Evolutionary conservation across 2,113 vertebrate genomes (phyloP).

Genomic region (Megaceryle torquata): DNA sequence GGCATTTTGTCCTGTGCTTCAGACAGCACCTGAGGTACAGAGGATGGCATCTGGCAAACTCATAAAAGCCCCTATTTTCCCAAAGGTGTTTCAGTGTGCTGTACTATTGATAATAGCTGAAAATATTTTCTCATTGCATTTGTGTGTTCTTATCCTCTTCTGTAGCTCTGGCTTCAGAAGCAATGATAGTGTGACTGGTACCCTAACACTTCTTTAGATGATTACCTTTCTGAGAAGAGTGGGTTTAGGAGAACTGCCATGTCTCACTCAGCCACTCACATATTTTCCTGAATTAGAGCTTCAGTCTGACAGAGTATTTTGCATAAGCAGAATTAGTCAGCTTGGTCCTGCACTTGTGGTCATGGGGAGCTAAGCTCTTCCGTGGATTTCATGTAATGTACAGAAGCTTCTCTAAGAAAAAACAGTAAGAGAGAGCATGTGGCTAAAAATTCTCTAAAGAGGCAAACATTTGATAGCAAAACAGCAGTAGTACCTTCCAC

Average conservation of each 20-base stretch:
- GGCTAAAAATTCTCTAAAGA: background rate
- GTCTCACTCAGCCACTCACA: background rate
- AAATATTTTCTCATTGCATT: background rate
- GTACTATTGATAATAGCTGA: background rate
- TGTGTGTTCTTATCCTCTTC: background rate
- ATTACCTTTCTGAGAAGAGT: background rate
- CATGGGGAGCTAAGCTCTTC: background rate
- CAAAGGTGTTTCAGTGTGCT: background rate
- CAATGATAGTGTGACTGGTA: background rate
- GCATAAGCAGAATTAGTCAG: background rate
- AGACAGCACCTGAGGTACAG: background rate
- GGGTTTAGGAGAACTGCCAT: background rate
- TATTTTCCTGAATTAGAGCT: background rate
- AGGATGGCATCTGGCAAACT: background rate
- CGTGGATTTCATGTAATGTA: background rate
- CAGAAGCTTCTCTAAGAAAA: background rate
- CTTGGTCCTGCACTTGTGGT: background rate
- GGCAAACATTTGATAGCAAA: background rate
- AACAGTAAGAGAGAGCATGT: background rate
- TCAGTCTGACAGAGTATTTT: background rate
- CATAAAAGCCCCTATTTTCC: accelerated
- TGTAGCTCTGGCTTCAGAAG: background rate
- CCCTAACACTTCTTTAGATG: background rate
- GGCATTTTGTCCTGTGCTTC: accelerated
- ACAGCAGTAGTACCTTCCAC: background rate